Evolutionary conservation across 37 sponge, comb jelly and placozoan species (phyloP).

Genomic region (Theonella swinhoei): DNA sequence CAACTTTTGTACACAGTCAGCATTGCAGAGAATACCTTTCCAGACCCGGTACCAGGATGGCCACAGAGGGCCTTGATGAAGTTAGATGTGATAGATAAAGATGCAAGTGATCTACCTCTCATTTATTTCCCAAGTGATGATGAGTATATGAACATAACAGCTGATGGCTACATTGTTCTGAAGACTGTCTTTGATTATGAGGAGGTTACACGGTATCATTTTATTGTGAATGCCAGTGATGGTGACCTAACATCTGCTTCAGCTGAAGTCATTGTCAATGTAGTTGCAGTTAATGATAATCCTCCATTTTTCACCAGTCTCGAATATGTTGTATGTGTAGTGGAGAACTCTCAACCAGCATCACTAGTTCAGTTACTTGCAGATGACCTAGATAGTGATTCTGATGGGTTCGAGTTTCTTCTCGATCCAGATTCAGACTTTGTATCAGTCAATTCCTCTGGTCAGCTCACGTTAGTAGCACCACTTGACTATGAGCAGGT

Average conservation of each 20-base stretch:
- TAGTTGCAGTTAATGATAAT: slow-evolving; percentile 64
- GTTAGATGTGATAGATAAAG: slow-evolving; percentile 46
- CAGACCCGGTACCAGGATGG: slow-evolving; percentile 1
- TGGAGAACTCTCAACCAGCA: slow-evolving; percentile 27
- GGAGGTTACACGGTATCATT: slow-evolving; percentile 1
- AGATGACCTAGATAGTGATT: slow-evolving; percentile 22
- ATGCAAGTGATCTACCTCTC: slow-evolving; percentile 15
- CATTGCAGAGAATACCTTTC: slow-evolving; percentile 35
- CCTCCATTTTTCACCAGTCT: slow-evolving; percentile 26
- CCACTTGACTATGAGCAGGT: slow-evolving; percentile 60
- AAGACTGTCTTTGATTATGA: slow-evolving; percentile 53
- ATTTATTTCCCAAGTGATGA: slow-evolving; percentile 4
- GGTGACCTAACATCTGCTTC: slow-evolving; percentile 31
- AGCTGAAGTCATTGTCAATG: slow-evolving; percentile 34
- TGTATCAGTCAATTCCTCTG: slow-evolving; percentile 7
- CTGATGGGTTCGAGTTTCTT: neutral
- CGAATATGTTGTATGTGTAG: slow-evolving; percentile 27
- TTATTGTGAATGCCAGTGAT: slow-evolving; percentile 31
- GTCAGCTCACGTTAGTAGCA: slow-evolving; percentile 26
- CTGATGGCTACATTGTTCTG: slow-evolving; percentile 37
- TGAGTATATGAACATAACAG: neutral
- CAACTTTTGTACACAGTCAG: slow-evolving; percentile 3
- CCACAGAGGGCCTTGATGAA: slow-evolving; percentile 18
- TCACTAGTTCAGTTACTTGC: slow-evolving; percentile 27
- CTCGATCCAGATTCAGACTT: neutral